Conservation (phyloP, 2,113 vertebrate species). For the Puma concolor region DNA sequence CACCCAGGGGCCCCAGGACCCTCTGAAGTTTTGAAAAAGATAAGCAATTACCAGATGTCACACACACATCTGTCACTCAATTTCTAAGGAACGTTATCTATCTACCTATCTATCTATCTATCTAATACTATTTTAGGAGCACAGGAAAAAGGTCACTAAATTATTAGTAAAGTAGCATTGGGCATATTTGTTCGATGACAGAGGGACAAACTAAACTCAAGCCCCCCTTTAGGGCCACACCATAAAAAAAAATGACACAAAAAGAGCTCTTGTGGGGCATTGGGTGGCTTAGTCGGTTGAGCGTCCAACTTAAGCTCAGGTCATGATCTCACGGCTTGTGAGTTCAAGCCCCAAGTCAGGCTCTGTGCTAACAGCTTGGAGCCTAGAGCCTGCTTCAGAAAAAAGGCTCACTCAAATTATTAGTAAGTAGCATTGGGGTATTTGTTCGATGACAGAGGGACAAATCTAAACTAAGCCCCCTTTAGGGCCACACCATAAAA, state of each 20-base stretch:
- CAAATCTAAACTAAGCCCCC: too few species aligned
- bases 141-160: constrained; percentile 18
- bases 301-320: too few species aligned
- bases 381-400: too few species aligned
- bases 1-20: too few species aligned
- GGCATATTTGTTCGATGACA: background rate
- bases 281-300: too few species aligned
- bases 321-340: too few species aligned
- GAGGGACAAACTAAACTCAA: background rate
- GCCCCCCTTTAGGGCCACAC: background rate
- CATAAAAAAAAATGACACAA: constrained; percentile 6
- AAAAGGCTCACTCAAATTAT: too few species aligned
- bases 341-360: too few species aligned
- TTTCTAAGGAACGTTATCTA: constrained; percentile 4
- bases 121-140: constrained; percentile 29
- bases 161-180: background rate
- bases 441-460: too few species aligned
- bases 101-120: background rate
- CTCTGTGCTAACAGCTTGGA: too few species aligned
- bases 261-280: background rate
- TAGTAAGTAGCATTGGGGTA: too few species aligned
- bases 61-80: background rate
- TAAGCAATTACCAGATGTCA: background rate
- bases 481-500: too few species aligned
- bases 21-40: constrained; percentile 44